Evolutionary conservation across 92 coral and sea anemone genomes (phyloP), one percentile per base, ranked within the genome.

Genomic region (Zoanthus gigantus): DNA sequence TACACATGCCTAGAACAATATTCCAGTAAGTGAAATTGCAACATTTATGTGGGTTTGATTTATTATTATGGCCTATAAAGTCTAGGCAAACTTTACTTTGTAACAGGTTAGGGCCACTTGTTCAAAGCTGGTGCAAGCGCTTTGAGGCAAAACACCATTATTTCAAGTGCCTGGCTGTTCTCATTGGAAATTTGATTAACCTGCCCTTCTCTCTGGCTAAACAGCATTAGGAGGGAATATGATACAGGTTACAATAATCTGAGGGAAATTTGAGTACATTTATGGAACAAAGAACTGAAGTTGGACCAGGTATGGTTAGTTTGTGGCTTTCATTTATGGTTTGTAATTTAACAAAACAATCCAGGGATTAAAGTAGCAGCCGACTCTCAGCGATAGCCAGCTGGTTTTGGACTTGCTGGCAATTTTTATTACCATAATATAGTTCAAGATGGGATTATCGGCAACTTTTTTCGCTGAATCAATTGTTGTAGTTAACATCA

Each of bases 141-240:
- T 93, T 74, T 89, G 94, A 93, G 63, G 96, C 90, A 71, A 93
- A 93, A 71, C 94, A 93, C 86, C 94, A 89, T 37, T 92, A 93
- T 72, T 93, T 93, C 50, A 93, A 93, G 68, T 84, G 77, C 9
- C 79, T 90, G 74, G 96, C 92, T 9, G 75, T 86, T 5, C 67
- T 77, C 13, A n/a, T 90, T 79, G 94, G 92, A 0, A 93, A 93
- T 42, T 91, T 68, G 9, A 91, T 84, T 29, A 93, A 93, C 80
- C 68, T 93, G 16, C 83, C 94, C 60, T 88, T 50, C 80, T 76
- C 94, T 10, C 86, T 93, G 61, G 89, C 92, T 8, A 93, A 88
- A 75, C 88, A 94, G 31, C 96, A 93, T 69, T 94, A 91, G 83
- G 94, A 91, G 69, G 91, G 96, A 14, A 54, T 93, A 58, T 91